phyloP scores from a whole-genome alignment of 2,888 invertebrate species.

The Nebria brevicollis region DNA sequence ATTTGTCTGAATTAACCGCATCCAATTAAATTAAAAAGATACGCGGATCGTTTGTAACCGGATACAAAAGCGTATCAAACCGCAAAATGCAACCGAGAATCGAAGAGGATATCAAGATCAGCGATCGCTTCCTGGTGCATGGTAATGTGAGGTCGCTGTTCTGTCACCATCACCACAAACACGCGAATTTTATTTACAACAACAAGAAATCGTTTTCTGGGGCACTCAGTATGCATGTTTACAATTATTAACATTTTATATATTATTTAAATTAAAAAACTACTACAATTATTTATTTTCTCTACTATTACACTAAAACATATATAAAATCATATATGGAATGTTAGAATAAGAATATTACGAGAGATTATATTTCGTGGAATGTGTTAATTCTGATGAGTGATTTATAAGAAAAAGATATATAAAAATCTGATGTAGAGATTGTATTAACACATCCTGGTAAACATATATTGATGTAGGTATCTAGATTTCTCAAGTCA shows the following conservation, averaged over 20 bases:
- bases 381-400: too few relatives aligned
- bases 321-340: too few relatives aligned
- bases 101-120: constrained; percentile 31
- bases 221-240: not conserved
- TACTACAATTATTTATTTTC: not conserved
- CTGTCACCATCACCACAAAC: not conserved
- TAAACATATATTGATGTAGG: not conserved
- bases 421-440: not conserved
- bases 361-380: too few relatives aligned
- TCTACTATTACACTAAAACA: too few relatives aligned
- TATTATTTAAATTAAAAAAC: not conserved
- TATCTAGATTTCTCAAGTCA: constrained; percentile 36
- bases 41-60: constrained; percentile 9
- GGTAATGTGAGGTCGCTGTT: not conserved
- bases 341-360: too few relatives aligned
- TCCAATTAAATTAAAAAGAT: constrained; percentile 18
- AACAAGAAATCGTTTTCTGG: not conserved
- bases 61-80: constrained; percentile 22
- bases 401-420: not conserved
- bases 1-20: not conserved
- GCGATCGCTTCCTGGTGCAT: constrained; percentile 42
- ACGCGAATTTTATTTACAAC: not conserved
- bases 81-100: constrained; percentile 39
- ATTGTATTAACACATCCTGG: constrained; percentile 10
- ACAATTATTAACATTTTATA: not conserved